A percentile compares a stretch with the other conserved stretches of the same genome.
Evolutionary conservation across 2,888 invertebrate species (phyloP).

Genomic region (Neoascia interrupta): DNA sequence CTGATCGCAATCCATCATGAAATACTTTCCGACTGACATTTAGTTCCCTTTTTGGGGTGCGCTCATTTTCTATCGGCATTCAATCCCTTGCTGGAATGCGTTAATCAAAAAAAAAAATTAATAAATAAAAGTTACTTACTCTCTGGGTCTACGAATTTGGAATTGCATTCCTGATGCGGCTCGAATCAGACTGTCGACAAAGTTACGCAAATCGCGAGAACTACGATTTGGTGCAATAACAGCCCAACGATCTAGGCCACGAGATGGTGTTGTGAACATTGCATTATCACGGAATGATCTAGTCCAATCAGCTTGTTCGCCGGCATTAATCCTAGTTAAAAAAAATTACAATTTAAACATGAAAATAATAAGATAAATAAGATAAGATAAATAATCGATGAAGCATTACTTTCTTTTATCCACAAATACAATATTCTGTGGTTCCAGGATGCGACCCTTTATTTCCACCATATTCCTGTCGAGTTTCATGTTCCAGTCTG

Average conservation of each 20-base stretch:
- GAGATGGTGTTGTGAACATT: conserved; percentile 79
- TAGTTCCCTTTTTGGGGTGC: too few relatives aligned
- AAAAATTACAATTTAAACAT: background rate
- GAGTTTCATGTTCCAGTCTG: conserved; percentile 86
- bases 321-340: conserved; percentile 76
- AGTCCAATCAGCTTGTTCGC: conserved; percentile 89
- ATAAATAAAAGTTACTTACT: conserved; percentile 71
- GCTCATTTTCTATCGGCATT: too few relatives aligned
- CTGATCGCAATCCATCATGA: too few relatives aligned
- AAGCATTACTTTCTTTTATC: conserved; percentile 73
- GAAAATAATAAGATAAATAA: background rate
- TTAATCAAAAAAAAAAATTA: background rate
- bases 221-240: conserved; percentile 76
- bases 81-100: too few relatives aligned
- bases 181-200: conserved; percentile 75
- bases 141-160: conserved; percentile 78
- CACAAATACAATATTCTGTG: conserved; percentile 84
- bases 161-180: conserved; percentile 80
- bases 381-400: background rate
- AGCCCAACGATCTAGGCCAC: conserved; percentile 79
- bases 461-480: conserved; percentile 83
- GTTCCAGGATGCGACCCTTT: conserved; percentile 84
- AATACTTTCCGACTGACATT: too few relatives aligned
- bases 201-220: conserved; percentile 73
- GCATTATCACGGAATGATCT: conserved; percentile 82